phyloP scores from a whole-genome alignment of 2,113 vertebrate species.

The Salvelinus sp. region DNA sequence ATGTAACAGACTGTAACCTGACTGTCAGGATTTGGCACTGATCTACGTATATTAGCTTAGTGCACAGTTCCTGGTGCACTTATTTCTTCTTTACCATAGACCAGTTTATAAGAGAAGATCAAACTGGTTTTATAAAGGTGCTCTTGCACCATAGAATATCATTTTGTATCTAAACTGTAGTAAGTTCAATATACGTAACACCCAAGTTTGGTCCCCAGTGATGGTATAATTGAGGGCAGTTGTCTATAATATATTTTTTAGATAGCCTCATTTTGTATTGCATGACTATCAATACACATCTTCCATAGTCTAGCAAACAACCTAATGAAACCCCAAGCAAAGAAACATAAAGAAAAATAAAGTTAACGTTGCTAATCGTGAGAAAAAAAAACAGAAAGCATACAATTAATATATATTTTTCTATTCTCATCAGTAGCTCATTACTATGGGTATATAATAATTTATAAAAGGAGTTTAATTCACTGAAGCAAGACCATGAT shows the following conservation, averaged over 20 bases:
- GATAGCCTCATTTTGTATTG: constrained; percentile 16
- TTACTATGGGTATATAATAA: constrained; percentile 31
- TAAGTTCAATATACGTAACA: no score
- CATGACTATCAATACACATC: background rate
- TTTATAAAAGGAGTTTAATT: background rate
- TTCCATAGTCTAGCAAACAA: background rate
- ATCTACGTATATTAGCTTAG: no score
- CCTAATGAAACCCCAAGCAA: constrained; percentile 27
- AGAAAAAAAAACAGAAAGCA: constrained; percentile 48
- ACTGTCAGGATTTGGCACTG: no score
- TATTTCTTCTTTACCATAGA: no score
- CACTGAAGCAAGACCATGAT: background rate
- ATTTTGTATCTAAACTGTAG: no score
- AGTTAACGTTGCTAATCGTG: constrained; percentile 49
- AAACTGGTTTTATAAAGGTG: no score
- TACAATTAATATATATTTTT: background rate
- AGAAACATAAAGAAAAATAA: constrained; percentile 23
- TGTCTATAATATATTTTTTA: constrained; percentile 12
- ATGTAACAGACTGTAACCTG: no score
- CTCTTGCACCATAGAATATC: no score
- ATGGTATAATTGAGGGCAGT: constrained; percentile 14
- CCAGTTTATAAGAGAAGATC: no score
- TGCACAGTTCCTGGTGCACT: no score
- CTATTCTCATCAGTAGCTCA: constrained; percentile 13
- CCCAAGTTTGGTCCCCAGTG: constrained; percentile 6